These are phyloP conservation scores for Tragelaphus buxtoni DNA, from an alignment of 2,113 vertebrate species.

Conservation along the genomic window DNA sequence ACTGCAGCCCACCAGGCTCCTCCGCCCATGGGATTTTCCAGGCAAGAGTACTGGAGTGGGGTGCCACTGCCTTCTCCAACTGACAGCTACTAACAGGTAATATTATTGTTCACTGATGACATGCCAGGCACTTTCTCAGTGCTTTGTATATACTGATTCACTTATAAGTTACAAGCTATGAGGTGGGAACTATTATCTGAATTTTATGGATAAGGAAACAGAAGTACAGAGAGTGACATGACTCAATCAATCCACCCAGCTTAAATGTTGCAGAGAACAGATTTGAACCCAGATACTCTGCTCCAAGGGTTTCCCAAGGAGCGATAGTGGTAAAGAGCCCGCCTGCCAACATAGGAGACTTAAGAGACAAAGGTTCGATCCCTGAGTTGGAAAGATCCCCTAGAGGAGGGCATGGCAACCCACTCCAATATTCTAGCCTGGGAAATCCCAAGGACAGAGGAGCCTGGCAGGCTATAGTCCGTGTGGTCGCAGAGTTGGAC, in stretches of 20 bases:
- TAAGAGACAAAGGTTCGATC: neutral
- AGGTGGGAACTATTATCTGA: neutral
- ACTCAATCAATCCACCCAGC: neutral
- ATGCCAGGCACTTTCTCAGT: neutral
- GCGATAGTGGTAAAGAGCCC: neutral
- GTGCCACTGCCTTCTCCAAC: neutral
- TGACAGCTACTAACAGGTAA: neutral
- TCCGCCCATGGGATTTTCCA: too few relatives aligned
- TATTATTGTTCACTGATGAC: neutral
- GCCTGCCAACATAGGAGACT: neutral
- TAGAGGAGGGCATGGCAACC: neutral
- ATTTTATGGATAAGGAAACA: neutral
- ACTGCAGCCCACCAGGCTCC: too few relatives aligned
- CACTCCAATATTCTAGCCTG: neutral
- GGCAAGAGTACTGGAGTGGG: too few relatives aligned
- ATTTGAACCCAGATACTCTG: neutral
- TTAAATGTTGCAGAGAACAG: neutral
- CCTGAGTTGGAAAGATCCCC: neutral
- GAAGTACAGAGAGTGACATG: neutral
- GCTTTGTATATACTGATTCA: neutral
- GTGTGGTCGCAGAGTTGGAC: neutral
- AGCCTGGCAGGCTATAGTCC: neutral
- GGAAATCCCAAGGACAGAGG: neutral
- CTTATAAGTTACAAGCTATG: neutral
- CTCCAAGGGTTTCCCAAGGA: neutral